Conservation (phyloP, 1,140 invertebrate genomes). For the Ceratina australensis region DNA sequence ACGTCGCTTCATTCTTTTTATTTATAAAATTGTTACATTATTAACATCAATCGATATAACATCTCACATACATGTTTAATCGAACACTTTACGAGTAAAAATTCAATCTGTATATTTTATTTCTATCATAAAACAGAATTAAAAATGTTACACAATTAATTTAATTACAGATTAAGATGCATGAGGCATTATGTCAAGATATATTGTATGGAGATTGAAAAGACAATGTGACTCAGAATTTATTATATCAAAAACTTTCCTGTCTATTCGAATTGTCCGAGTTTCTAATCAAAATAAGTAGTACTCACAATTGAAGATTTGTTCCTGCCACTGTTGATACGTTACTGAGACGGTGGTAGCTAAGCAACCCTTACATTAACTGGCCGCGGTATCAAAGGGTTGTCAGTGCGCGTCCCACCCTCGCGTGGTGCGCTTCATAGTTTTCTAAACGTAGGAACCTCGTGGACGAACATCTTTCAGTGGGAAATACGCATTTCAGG, state of each 20-base stretch:
- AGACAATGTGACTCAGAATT: too few relatives aligned
- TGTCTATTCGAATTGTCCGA: too few relatives aligned
- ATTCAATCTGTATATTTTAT: too few relatives aligned
- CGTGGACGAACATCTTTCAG: conserved; percentile 55
- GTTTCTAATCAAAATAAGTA: too few relatives aligned
- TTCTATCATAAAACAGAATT: neutral
- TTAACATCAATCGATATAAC: neutral
- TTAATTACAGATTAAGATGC: too few relatives aligned
- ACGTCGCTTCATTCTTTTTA: neutral
- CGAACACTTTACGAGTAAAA: neutral
- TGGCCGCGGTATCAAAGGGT: conserved; percentile 61
- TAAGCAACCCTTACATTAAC: conserved; percentile 72
- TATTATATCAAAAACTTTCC: too few relatives aligned
- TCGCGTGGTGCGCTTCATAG: conserved; percentile 64
- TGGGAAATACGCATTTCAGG: conserved; percentile 54
- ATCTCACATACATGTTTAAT: neutral
- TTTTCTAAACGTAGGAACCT: conserved; percentile 49
- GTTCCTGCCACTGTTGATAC: conserved; percentile 49
- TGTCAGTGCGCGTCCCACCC: conserved; percentile 68
- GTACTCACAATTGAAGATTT: conserved; percentile 2
- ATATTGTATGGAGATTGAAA: too few relatives aligned
- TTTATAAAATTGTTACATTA: neutral
- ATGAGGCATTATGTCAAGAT: too few relatives aligned
- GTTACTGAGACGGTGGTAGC: conserved; percentile 69
- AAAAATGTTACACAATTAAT: too few relatives aligned